Evolutionary conservation across 1,140 invertebrate genomes (phyloP).

Genomic region (Cheumatopsyche charites): DNA sequence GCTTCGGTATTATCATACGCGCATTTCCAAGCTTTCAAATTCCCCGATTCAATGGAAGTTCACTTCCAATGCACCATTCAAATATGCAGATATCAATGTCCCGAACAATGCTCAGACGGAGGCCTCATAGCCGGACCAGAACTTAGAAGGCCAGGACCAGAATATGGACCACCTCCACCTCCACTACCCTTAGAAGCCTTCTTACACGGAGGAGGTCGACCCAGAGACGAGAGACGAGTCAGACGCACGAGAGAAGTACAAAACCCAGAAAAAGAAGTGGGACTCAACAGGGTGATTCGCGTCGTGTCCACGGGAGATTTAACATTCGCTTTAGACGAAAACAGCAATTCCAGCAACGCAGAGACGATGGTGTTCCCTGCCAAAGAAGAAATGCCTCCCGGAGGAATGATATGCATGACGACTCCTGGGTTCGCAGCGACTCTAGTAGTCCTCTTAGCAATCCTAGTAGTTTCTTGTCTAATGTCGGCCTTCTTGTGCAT

Average conservation of each 20-base stretch:
- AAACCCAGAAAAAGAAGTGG: conserved; percentile 74
- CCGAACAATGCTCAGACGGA: conserved; percentile 82
- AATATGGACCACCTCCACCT: conserved; percentile 72
- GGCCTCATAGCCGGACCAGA: conserved; percentile 57
- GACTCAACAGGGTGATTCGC: conserved; percentile 80
- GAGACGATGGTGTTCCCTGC: conserved; percentile 75
- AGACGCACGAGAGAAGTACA: conserved; percentile 68
- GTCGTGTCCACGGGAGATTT: conserved; percentile 87
- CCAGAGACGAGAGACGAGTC: conserved; percentile 75
- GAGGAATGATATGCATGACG: conserved; percentile 87
- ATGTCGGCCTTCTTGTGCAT: conserved; percentile 84
- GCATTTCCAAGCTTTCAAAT: conserved; percentile 95
- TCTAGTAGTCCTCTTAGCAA: conserved; percentile 77
- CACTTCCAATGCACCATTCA: conserved; percentile 97
- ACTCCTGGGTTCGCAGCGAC: conserved; percentile 87
- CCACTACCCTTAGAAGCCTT: conserved; percentile 68
- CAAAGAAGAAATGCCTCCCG: conserved; percentile 57
- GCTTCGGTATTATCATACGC: conserved; percentile 91
- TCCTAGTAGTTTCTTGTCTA: conserved; percentile 81
- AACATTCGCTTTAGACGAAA: conserved; percentile 76
- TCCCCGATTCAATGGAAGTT: conserved; percentile 95
- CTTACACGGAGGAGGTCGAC: conserved; percentile 65
- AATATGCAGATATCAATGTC: conserved; percentile 90
- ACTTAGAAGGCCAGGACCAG: conserved; percentile 64
- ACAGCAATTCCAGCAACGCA: conserved; percentile 59